Evolutionary conservation across 2,113 vertebrate species (phyloP), one percentile per base, ranked within the genome.

Genomic region (Tachycineta bicolor): DNA sequence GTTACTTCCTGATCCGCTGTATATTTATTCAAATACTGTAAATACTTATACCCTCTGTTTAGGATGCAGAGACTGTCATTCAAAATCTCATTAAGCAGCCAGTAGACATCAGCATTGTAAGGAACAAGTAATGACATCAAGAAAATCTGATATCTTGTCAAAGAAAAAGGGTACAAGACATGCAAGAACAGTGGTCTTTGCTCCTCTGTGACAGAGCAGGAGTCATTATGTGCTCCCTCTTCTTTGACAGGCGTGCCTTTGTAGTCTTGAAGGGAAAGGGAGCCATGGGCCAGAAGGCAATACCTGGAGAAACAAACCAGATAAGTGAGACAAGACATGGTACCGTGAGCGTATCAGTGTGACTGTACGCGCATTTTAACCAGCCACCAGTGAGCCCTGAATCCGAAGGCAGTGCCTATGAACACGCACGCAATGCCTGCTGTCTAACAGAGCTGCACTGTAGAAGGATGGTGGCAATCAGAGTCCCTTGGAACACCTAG

Each of bases 91-190:
- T 77, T 88, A 83, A 88, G 55, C 37, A 77, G 39, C 33, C 71
- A 93, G 55, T 11, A 90, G 83, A 60, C 23, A 71, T 83, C 39
- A 93, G 33, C 47, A 68, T 44, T 81, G 33, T 41, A 83, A 94
- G 60, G 20, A 81, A 52, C 24, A 71, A 80, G 44, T n/a, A 80
- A 74, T 9, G 47, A 53, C 34, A 80, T 25, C 26, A 80, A 56
- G 55, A 67, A 92, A 92, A 86, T 69, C 85, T 83, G 67, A 47
- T 69, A 83, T 37, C 25, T 74, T 90, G 68, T 59, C 82, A 75
- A 79, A 69, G 43, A 76, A 83, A 62, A 91, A 37, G 5, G 5
- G 1, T 56, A 28, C 2, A 55, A 83, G 39, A 39, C 33, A 33
- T 43, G 34, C 17, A 63, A 81, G 22, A 49, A 73, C 62, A 78